Evolutionary conservation across 2,113 vertebrate genomes (phyloP), one percentile per base, ranked within the genome.

Genomic region (Platichthys flesus): DNA sequence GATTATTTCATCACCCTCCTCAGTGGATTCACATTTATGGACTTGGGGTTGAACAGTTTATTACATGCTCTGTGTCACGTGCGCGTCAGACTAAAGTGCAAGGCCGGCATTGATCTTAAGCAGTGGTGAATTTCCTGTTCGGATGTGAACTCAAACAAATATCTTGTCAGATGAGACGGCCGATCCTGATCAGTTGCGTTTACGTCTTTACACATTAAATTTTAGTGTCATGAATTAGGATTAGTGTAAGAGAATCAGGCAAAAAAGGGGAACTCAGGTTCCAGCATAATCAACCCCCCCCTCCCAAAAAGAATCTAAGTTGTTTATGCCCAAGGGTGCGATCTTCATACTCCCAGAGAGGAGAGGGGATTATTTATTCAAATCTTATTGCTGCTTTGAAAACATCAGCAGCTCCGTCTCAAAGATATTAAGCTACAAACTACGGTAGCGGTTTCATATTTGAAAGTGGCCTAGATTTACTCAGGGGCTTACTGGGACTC

Each of bases 321-420:
- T 91, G 80, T 89, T 91, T 92, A 83, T 90, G 84, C 88, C 79
- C 71, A 80, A 83, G 84, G 90, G 74, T 79, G 77, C 1, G 60
- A 84, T 86, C 72, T 78, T 81, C 78, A 79, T 71, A 65, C 51
- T 81, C 42, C 58, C 21, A 21, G 65, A 77, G 61, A 78, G 18
- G 54, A 67, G 26, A 18, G 62, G 72, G 81, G 76, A 89, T 90
- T 90, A 89, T 87, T 87, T 88, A 83, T 89, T 86, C 78, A 84
- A 89, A 92, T 88, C 65, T 18, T 77, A 81, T 73, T 84, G 73
- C 82, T 78, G 77, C 89, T 88, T 82, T 90, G 76, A 85, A 87
- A 88, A 90, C 78, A 88, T 85, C 78, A 89, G 87, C 81, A 89
- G 74, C 78, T 71, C 59, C 67, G 64, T 79, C 78, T 85, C 35